Evolutionary conservation across 2,888 invertebrate species (phyloP), one percentile per base, ranked within the genome.

Genomic region (Sipha maydis): DNA sequence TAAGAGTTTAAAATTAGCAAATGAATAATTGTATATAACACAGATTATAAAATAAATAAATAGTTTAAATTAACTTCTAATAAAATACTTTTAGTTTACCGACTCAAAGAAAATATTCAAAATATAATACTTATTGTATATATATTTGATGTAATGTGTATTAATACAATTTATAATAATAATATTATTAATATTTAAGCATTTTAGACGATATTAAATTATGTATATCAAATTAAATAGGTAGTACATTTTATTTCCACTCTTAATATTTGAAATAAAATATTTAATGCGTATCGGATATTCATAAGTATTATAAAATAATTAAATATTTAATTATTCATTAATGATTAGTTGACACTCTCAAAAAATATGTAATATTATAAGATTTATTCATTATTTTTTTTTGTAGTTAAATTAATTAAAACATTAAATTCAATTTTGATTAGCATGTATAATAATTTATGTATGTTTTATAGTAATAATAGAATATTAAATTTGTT

Each of bases 1-100:
- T 61, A 75, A 75, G 83, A 83, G 38, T 75, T 83, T 83, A 75
- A 83, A 73, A 75, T 8, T 34, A 34, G 56, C n/a, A 3, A n/a
- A 5, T 38, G 48, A 67, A 56, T 54, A 79, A 21, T 38, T 28
- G 21, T 28, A 28, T 41, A 82, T 28, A 21, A 82, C 21, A 82
- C 38, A 82, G 9, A n/a, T 14, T 14, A 14, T 28, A 28, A 69
- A 48, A 82, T 82, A 41, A 69, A 82, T 69, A 67, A 67, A 80
- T 31, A 78, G 31, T 41, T 25, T 31, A 41, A 38, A 67, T 2
- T 41, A 38, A 28, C 9, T 28, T 69, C 9, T 67, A 48, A 28
- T 61, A 61, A 61, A 61, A 61, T 56, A 61, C 48, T 48, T 61
- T 61, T 61, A 28, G 17, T 14, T 71, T 31, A 71, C n/a, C 34